Evolutionary conservation across 1,140 invertebrate species (phyloP), one percentile per base, ranked within the genome.

Genomic region (Portunus trituberculatus): DNA sequence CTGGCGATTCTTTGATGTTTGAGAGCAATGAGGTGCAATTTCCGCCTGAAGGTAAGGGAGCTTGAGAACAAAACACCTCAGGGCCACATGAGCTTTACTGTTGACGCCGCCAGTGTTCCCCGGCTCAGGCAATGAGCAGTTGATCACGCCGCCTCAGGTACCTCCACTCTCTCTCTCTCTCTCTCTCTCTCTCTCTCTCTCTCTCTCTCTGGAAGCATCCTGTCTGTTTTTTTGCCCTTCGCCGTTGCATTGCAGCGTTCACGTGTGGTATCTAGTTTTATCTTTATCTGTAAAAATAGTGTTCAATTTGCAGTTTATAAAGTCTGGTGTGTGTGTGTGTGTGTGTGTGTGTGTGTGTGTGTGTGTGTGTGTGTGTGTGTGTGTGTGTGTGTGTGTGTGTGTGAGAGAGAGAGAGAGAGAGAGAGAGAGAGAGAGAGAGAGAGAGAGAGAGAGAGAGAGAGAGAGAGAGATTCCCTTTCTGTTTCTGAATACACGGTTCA

Each of bases 371-470:
- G 52, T 59, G 52, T 59, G 52, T 59, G 52, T 59, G 52, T 59
- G 52, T 59, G 52, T 59, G 52, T 59, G 52, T 59, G 52, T 59
- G 52, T 59, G 52, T 6, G 6, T 6, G 39, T 2, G 39, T 2
- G 39, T n/a, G 67, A 76, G 20, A 76, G 67, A 76, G 20, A 76
- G 67, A 76, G 20, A 76, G 67, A 76, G 20, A 76, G 67, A 76
- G 67, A 76, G 67, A 76, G 67, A 76, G 67, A 76, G 67, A 76
- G 67, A 76, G 67, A 76, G 67, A 76, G 67, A 76, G 67, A 76
- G 67, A 76, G 67, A 76, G 67, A 76, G 67, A 76, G 67, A 76
- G 67, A 76, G 67, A 76, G 67, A 76, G 67, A 76, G 67, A 76
- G 67, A 76, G 67, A 76, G 67, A 76, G 20, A 25, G 20, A n/a